A percentile compares a stretch with the other conserved stretches of the same genome.
phyloP scores from a whole-genome alignment of 53 echinoderm and acorn worm genomes.

The Arbacia lixula region DNA sequence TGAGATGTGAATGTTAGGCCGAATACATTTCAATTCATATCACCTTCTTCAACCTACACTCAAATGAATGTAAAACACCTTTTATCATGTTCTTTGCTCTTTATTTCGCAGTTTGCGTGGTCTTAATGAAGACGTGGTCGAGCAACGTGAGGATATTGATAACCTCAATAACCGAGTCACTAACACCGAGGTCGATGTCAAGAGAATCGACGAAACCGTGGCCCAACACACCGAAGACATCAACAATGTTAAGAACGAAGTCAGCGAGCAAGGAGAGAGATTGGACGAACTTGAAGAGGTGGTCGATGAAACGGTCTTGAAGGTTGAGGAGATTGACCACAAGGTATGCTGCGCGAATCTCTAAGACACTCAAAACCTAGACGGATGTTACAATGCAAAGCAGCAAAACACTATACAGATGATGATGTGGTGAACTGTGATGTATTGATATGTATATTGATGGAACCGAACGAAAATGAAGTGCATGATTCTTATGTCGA shows the following conservation, averaged over 20 bases:
- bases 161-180: constrained; percentile 78
- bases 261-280: constrained; percentile 80
- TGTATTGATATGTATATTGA: too few relatives aligned
- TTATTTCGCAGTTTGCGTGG: constrained; percentile 61
- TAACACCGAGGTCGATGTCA: constrained; percentile 69
- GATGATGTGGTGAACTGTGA: too few relatives aligned
- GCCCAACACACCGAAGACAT: constrained; percentile 77
- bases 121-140: constrained; percentile 74
- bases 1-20: too few relatives aligned
- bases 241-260: constrained; percentile 80
- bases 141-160: constrained; percentile 69
- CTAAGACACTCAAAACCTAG: too few relatives aligned
- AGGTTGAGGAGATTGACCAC: constrained; percentile 94
- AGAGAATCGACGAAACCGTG: constrained; percentile 75
- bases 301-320: constrained; percentile 83
- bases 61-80: background rate
- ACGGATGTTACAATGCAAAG: too few relatives aligned
- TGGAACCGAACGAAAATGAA: too few relatives aligned
- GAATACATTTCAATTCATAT: background rate
- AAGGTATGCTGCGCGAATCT: too few relatives aligned
- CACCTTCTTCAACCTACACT: background rate
- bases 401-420: too few relatives aligned
- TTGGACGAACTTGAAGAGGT: constrained; percentile 78
- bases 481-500: constrained; percentile 72
- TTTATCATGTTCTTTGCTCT: background rate